phyloP scores from a whole-genome alignment of 1,140 invertebrate genomes.

The Prorops nasuta region DNA sequence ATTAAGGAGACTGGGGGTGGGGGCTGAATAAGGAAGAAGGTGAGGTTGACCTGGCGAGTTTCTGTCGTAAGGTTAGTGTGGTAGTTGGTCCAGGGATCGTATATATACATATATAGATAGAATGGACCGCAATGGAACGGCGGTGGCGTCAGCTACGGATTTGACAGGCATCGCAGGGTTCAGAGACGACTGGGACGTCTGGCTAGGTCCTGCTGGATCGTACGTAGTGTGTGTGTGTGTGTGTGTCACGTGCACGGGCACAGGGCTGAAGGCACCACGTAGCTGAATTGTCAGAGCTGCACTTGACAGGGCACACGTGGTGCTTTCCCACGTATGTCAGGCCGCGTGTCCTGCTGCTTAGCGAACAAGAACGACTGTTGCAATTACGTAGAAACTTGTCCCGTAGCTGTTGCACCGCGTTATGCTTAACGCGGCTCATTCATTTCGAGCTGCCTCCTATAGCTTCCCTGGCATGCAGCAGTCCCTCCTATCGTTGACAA shows the following conservation, averaged over 20 bases:
- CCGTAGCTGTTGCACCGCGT: neutral
- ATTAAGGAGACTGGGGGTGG: too few species aligned
- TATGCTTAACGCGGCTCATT: neutral
- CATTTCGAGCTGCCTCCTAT: neutral
- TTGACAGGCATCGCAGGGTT: neutral
- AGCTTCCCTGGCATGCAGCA: neutral
- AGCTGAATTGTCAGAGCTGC: slow-evolving; percentile 21
- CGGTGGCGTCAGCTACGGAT: neutral
- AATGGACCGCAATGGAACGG: neutral
- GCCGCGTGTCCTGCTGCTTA: slow-evolving; percentile 15
- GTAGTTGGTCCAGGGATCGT: neutral
- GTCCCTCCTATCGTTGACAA: neutral
- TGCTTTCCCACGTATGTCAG: slow-evolving; percentile 30
- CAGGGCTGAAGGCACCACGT: too few species aligned
- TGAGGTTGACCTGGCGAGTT: too few species aligned
- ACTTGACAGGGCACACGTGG: slow-evolving; percentile 35
- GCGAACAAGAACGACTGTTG: neutral
- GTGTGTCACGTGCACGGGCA: slow-evolving; percentile 33
- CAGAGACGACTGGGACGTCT: neutral
- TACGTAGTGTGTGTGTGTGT: too few species aligned
- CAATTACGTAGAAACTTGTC: neutral
- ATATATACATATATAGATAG: neutral
- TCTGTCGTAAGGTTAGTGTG: too few species aligned
- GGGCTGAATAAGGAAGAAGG: too few species aligned
- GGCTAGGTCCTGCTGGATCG: slow-evolving; percentile 17